Percentiles rank a stretch among this genome's conserved stretches.
Evolutionary conservation across 2,888 invertebrate genomes (phyloP).

Genomic region (Cantharis rufa): DNA sequence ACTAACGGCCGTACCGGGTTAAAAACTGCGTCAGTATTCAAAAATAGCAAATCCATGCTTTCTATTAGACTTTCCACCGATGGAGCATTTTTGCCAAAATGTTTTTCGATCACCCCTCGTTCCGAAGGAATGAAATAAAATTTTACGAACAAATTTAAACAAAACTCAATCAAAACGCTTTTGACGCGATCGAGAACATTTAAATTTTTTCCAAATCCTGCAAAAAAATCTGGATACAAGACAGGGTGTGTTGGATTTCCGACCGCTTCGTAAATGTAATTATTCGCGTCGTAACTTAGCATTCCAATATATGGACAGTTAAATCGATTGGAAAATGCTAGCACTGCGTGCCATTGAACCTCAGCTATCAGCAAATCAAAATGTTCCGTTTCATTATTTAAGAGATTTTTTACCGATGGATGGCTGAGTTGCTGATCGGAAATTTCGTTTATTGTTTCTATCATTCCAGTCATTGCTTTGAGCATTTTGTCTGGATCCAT

Average conservation of each 20-base stretch:
- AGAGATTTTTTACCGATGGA: slow-evolving; percentile 43
- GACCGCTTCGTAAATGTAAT: slow-evolving; percentile 40
- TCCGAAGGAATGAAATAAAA: slow-evolving; percentile 9
- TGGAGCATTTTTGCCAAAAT: slow-evolving; percentile 45
- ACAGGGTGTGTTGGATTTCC: slow-evolving; percentile 49
- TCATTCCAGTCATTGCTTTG: not conserved
- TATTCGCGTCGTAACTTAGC: slow-evolving; percentile 43
- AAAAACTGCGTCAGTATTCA: slow-evolving; percentile 47
- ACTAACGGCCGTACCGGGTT: slow-evolving; percentile 42
- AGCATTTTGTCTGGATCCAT: not conserved
- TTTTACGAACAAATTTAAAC: not conserved
- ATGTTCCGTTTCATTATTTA: slow-evolving; percentile 40
- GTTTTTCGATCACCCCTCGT: slow-evolving; percentile 32
- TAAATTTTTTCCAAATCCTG: slow-evolving; percentile 37
- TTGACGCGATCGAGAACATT: slow-evolving; percentile 42
- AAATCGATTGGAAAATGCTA: slow-evolving; percentile 45
- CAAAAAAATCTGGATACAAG: slow-evolving; percentile 43
- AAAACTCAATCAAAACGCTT: not conserved
- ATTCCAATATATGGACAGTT: slow-evolving; percentile 48
- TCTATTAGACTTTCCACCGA: slow-evolving; percentile 38
- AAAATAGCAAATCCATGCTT: slow-evolving; percentile 46
- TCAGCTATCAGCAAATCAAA: slow-evolving; percentile 51
- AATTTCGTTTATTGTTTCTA: not conserved
- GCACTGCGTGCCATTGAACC: slow-evolving; percentile 40
- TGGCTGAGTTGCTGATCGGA: slow-evolving; percentile 25